Conservation (phyloP, 2,797 vertebrate genomes). For the Microctenopoma lineatum region DNA sequence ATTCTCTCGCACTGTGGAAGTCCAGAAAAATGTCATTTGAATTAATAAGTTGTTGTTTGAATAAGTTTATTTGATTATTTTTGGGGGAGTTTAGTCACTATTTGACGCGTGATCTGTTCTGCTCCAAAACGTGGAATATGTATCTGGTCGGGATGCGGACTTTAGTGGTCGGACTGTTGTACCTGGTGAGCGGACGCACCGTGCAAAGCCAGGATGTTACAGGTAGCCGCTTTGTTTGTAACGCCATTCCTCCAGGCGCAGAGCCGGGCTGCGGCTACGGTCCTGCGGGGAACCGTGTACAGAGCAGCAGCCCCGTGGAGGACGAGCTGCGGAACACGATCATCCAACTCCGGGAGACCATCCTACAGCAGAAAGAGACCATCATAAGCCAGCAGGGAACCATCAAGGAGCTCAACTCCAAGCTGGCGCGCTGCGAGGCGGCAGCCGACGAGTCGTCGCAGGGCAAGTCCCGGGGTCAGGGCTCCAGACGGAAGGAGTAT, state of each 20-base stretch:
- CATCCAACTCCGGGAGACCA: slow-evolving; percentile 93
- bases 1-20: slow-evolving; percentile 39
- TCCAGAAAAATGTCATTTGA: slow-evolving; percentile 32
- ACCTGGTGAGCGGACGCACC: slow-evolving; percentile 69
- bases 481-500: slow-evolving; percentile 86
- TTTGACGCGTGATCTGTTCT: slow-evolving; percentile 6
- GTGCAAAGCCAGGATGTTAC: slow-evolving; percentile 74
- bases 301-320: slow-evolving; percentile 86
- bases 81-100: neutral
- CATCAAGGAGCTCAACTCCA: slow-evolving; percentile 94
- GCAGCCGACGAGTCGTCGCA: slow-evolving; percentile 79
- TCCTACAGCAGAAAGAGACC: slow-evolving; percentile 96
- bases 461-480: slow-evolving; percentile 81
- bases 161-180: slow-evolving; percentile 79
- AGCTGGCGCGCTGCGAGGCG: slow-evolving; percentile 92
- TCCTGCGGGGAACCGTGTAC: slow-evolving; percentile 82
- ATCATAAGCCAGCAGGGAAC: slow-evolving; percentile 93
- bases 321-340: slow-evolving; percentile 92
- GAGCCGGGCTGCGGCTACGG: slow-evolving; percentile 88
- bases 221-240: slow-evolving; percentile 94
- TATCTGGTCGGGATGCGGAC: slow-evolving; percentile 80
- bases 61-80: slow-evolving; percentile 47
- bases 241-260: slow-evolving; percentile 88
- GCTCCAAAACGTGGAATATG: slow-evolving; percentile 15
- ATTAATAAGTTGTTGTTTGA: slow-evolving; percentile 13